Evolutionary conservation across 2,113 vertebrate genomes (phyloP), one percentile per base, ranked within the genome.

Genomic region (Scartelaos histophorus): DNA sequence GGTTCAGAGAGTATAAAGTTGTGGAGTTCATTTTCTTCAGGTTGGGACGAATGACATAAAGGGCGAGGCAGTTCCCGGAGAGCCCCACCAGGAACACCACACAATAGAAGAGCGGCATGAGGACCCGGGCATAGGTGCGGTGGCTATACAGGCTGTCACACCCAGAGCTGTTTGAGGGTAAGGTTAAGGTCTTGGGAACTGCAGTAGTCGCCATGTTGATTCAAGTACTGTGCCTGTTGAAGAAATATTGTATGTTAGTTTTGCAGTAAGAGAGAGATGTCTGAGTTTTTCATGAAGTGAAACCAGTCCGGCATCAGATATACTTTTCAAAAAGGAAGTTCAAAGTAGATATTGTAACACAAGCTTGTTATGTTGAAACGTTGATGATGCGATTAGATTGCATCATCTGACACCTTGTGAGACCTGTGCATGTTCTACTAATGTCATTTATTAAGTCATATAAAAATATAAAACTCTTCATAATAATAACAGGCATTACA

Each of bases 21-120:
- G 97, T 99, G 53, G 98, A 98, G 91, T 99, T 99, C 0, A 99
- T 96, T 88, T 98, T 99, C 85, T 95, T 97, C 57, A 95, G 79
- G 84, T 99, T 98, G 78, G 95, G 94, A 16, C 95, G 86, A 69
- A 99, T 97, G 79, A 98, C 96, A 0, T 94, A 86, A 67, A 99
- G 91, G 49, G 98, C 97, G 24, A 99, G 82, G 79, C 91, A 22
- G 66, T 99, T 99, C 25, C 98, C 98, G 0, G 94, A 69, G 16
- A 98, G 82, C 1, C 97, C 97, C 7, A 97, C 86, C 1, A 95
- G 1, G 53, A 96, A 96, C 60, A 99, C 93, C 0, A 90, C 22
- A 43, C 88, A 89, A 19, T 98, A 99, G 85, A 96, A 85, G 2
- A 96, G 71, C 0, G 97, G 94, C 72, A 99, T 90, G 38, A 97